Conservation (phyloP, 2,113 vertebrate genomes). For the Vireo altiloquus region DNA sequence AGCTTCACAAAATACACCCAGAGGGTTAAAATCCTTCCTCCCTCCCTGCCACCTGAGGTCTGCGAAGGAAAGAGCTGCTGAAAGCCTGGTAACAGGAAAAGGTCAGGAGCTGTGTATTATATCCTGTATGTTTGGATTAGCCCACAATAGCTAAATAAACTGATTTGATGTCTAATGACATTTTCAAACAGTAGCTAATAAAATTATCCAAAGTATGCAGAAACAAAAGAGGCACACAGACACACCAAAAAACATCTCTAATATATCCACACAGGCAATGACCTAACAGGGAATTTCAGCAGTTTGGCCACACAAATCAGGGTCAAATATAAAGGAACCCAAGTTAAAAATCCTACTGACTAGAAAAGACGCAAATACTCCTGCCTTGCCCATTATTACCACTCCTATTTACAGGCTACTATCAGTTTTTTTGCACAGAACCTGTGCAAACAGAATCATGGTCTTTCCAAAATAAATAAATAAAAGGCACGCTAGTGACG, state of each 20-base stretch:
- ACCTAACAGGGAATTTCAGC: neutral
- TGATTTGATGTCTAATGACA: constrained; percentile 37
- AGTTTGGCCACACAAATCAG: neutral
- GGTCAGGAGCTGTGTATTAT: constrained; percentile 5
- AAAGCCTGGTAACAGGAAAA: neutral
- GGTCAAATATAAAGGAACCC: neutral
- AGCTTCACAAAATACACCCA: neutral
- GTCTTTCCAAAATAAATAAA: neutral
- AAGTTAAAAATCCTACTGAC: neutral
- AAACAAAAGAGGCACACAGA: neutral
- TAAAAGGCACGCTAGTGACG: neutral
- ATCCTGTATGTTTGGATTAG: constrained; percentile 18
- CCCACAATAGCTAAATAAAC: constrained; percentile 35
- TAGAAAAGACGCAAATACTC: neutral
- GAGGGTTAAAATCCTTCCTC: neutral
- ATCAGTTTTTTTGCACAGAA: neutral
- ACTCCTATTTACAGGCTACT: neutral
- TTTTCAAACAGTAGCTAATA: constrained; percentile 38
- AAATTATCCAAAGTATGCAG: constrained; percentile 3
- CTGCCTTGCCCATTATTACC: neutral
- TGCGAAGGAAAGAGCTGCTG: neutral
- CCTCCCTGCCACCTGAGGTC: neutral
- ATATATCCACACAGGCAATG: neutral
- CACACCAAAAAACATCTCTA: neutral
- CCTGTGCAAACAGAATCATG: neutral